phyloP scores from a whole-genome alignment of 2,888 invertebrate species.

The Mythimna pallens region DNA sequence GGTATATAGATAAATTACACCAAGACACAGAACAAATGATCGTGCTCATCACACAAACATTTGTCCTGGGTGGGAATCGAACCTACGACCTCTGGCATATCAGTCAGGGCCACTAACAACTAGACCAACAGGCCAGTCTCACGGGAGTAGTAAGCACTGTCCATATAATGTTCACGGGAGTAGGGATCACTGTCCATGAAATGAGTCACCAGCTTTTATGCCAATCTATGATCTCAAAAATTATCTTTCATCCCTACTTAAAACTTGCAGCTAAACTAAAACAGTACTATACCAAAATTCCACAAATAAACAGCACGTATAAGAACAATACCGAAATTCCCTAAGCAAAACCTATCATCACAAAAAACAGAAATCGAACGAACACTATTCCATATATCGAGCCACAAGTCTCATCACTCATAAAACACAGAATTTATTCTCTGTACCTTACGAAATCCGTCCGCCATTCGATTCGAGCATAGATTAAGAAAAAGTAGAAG shows the following conservation, averaged over 20 bases:
- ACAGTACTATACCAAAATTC: neutral
- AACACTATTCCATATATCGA: constrained; percentile 20
- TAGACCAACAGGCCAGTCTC: too few relatives aligned
- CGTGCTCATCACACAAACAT: too few relatives aligned
- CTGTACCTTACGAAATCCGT: constrained; percentile 56
- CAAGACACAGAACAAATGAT: too few relatives aligned
- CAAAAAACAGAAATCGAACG: constrained; percentile 21
- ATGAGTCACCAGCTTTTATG: neutral
- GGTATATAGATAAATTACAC: too few relatives aligned
- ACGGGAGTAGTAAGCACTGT: too few relatives aligned
- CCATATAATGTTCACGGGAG: too few relatives aligned
- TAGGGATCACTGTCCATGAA: too few relatives aligned
- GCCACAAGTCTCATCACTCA: constrained; percentile 48
- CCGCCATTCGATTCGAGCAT: constrained; percentile 37
- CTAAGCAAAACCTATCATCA: constrained; percentile 10
- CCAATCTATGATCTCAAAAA: too few relatives aligned
- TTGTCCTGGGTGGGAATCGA: too few relatives aligned
- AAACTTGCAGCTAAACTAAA: neutral
- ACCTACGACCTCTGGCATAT: too few relatives aligned
- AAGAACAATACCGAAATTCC: constrained; percentile 5
- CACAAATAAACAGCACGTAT: neutral
- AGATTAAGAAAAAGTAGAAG: constrained; percentile 15
- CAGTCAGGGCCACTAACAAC: too few relatives aligned
- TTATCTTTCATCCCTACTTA: too few relatives aligned
- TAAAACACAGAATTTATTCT: constrained; percentile 64